These are phyloP conservation scores for Drosophila barbarae DNA, from an alignment of 2,888 invertebrate species.

Conservation along the genomic window DNA sequence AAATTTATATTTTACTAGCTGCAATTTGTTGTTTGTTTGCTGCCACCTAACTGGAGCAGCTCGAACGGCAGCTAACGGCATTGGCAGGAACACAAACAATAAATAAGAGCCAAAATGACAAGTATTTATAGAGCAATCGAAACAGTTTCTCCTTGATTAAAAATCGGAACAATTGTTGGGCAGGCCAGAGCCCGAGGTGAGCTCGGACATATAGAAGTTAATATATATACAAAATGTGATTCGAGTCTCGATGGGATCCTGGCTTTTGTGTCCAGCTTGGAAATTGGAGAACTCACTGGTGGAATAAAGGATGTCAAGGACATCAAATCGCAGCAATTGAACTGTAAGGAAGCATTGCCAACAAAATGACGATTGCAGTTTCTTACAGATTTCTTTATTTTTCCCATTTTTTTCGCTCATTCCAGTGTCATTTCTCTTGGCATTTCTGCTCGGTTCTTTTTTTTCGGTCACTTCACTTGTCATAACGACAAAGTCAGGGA, in stretches of 20 bases:
- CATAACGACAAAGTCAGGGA: constrained; percentile 56
- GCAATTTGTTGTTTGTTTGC: constrained; percentile 37
- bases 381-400: constrained; percentile 25
- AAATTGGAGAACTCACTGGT: constrained; percentile 14
- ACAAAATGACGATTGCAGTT: constrained; percentile 67
- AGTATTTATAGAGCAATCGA: constrained; percentile 67
- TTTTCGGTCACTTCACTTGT: constrained; percentile 59
- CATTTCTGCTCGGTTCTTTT: constrained; percentile 19
- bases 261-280: constrained; percentile 29
- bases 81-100: constrained; percentile 30
- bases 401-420: constrained; percentile 26
- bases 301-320: constrained; percentile 38
- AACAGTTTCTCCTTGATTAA: constrained; percentile 48
- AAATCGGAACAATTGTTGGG: constrained; percentile 23
- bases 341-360: constrained; percentile 60
- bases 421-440: constrained; percentile 29
- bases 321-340: constrained; percentile 55
- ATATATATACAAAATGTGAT: constrained; percentile 8
- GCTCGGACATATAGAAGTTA: not conserved
- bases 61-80: constrained; percentile 4
- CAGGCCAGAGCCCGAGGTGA: constrained; percentile 1
- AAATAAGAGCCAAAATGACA: constrained; percentile 51
- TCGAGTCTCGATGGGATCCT: not conserved
- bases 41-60: constrained; percentile 22
- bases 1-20: constrained; percentile 45